These are phyloP conservation scores for Drosophila nebulosa DNA, from an alignment of 1,140 invertebrate species.

Conservation along the genomic window DNA sequence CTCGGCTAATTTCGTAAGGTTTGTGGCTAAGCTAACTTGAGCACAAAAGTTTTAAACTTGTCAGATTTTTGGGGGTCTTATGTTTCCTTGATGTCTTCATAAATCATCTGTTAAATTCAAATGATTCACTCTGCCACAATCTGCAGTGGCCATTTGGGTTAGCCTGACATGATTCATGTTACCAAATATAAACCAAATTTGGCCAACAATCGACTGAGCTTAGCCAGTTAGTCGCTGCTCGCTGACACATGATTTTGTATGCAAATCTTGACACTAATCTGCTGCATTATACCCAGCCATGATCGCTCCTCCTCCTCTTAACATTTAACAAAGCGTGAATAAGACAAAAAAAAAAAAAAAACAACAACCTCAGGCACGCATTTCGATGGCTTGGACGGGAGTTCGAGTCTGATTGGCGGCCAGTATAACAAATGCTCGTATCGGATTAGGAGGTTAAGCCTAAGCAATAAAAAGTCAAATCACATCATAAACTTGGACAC, in stretches of 20 bases:
- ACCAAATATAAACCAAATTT: conserved; percentile 52
- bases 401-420: conserved; percentile 43
- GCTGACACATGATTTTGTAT: conserved; percentile 72
- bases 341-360: not conserved
- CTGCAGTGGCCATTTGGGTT: not conserved
- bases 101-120: conserved; percentile 23
- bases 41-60: not conserved
- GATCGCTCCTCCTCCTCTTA: conserved; percentile 55
- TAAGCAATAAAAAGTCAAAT: conserved; percentile 58
- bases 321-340: conserved; percentile 71
- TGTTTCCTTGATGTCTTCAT: not conserved
- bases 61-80: not conserved
- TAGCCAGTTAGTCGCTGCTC: conserved; percentile 30
- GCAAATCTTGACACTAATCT: conserved; percentile 80
- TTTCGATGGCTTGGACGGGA: conserved; percentile 1
- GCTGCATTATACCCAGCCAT: conserved; percentile 20
- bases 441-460: conserved; percentile 65
- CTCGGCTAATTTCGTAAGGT: not conserved
- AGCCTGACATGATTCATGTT: conserved; percentile 50
- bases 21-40: not conserved
- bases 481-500: conserved; percentile 42
- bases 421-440: conserved; percentile 20
- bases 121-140: conserved; percentile 31
- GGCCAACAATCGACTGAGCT: conserved; percentile 25
- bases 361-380: conserved; percentile 3